These are phyloP conservation scores for Calliscelio sp. DNA, from an alignment of 2,888 invertebrate species.

Conservation along the genomic window DNA sequence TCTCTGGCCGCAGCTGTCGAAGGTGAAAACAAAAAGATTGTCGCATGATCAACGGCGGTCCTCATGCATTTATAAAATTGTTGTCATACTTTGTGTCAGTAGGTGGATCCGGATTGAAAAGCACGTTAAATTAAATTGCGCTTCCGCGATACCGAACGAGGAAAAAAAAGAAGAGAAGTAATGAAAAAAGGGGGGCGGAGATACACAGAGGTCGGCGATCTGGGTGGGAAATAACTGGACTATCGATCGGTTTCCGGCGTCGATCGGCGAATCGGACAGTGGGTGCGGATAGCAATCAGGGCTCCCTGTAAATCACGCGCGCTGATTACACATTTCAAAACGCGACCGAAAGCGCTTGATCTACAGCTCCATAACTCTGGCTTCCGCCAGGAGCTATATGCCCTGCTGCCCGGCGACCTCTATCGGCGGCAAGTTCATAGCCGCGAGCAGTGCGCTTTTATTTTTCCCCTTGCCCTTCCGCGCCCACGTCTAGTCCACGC, in stretches of 20 bases:
- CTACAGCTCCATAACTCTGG: constrained; percentile 82
- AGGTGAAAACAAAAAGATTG: not conserved
- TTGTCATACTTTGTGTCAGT: constrained; percentile 20
- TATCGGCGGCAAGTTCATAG: constrained; percentile 64
- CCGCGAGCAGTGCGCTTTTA: constrained; percentile 59
- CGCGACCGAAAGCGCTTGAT: constrained; percentile 82
- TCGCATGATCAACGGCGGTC: not conserved
- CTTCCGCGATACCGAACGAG: constrained; percentile 12
- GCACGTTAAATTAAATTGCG: constrained; percentile 43
- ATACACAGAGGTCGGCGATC: constrained; percentile 3
- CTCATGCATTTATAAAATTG: constrained; percentile 24
- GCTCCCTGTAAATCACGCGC: constrained; percentile 82
- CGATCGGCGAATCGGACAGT: constrained; percentile 70
- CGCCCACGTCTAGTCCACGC: not conserved
- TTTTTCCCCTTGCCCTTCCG: constrained; percentile 37
- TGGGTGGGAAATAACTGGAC: constrained; percentile 48
- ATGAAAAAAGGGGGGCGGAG: constrained; percentile 42
- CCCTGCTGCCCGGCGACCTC: constrained; percentile 58
- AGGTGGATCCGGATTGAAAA: constrained; percentile 40
- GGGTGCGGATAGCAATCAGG: constrained; percentile 81
- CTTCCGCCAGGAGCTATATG: constrained; percentile 56
- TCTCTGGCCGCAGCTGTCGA: constrained; percentile 5
- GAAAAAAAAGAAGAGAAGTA: constrained; percentile 20
- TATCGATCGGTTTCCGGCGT: constrained; percentile 73
- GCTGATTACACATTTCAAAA: constrained; percentile 85